A percentile compares a stretch with the other conserved stretches of the same genome.
phyloP scores from a whole-genome alignment of 1,140 invertebrate species.

The Ruditapes philippinarum region DNA sequence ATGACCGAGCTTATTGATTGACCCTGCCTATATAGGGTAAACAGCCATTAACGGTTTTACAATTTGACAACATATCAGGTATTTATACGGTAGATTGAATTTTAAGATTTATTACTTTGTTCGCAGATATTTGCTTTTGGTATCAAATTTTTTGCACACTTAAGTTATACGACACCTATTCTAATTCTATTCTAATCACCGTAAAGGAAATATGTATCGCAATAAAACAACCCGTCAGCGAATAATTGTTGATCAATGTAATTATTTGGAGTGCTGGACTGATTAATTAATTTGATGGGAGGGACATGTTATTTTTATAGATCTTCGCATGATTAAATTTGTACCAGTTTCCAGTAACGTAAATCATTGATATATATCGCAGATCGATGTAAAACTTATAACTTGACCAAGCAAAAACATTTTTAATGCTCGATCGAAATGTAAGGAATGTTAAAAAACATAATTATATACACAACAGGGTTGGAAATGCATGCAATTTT shows the following conservation, averaged over 20 bases:
- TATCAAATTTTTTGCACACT: conserved; percentile 29
- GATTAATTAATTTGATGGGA: conserved; percentile 45
- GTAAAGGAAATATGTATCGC: not conserved
- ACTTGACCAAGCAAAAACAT: no score
- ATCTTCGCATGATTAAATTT: conserved; percentile 38
- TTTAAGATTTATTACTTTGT: conserved; percentile 45
- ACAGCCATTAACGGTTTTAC: conserved; percentile 40
- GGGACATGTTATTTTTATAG: conserved; percentile 4
- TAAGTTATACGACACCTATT: conserved; percentile 34
- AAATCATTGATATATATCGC: not conserved
- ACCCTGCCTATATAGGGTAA: conserved; percentile 42
- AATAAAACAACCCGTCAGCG: not conserved
- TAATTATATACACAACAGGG: no score
- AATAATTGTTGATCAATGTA: conserved; percentile 15
- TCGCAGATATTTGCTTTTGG: conserved; percentile 4
- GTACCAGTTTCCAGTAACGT: not conserved
- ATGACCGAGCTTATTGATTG: conserved; percentile 48
- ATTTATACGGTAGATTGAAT: conserved; percentile 52
- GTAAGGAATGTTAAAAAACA: no score
- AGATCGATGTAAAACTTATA: conserved; percentile 27
- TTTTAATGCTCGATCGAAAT: no score
- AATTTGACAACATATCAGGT: conserved; percentile 42
- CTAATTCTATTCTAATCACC: not conserved
- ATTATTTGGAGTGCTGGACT: conserved; percentile 11
- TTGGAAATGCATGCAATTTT: no score